Base-by-base conservation (phyloP, 2,113 vertebrate species). In the Solea solea region DNA sequence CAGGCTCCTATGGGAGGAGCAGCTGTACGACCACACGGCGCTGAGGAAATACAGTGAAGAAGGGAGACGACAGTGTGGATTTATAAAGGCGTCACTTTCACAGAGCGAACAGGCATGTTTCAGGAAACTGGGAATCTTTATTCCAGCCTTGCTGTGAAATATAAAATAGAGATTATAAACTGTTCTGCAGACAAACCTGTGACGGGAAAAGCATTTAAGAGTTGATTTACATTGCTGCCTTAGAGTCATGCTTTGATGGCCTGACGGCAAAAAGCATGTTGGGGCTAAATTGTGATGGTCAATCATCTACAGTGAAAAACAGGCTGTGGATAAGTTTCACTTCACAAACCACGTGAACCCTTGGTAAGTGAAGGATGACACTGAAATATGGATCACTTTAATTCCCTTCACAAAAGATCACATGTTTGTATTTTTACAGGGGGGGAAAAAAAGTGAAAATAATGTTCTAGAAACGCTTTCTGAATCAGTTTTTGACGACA, bases 301-400 rank as follows among this genome's bases (percentile, higher is more conserved):
- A 83, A 83, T 78, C 71, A 83, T 83, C 52, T 50, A 59, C 71
- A 75, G 76, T 64, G 25, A 12, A 59, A 42, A 49, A 68, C 2
- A 74, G 4, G 21, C 67, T 75, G 55, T 62, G 61, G 65, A 74
- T 55, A 57, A 16, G 51, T 68, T 72, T 75, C 58, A 50, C 51
- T 72, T 79, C 34, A 68, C 41, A 63, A 64, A 64, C 41, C 8
- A 45, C 42, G 1, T 45, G 4, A 46, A 74, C 40, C 21, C 48
- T 49, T 25, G 61, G 15, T 40, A 34, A 25, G 51, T 10, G 27
- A 46, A 78, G 57, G 53, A 28, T 15, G 34, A 59, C 12, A 54
- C 65, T 58, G 4, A 21, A 53, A 69, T 48, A 16, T 16, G 3
- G 7, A 1, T 13, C 8, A 9, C 10, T 58, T 25, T 39, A 12